phyloP scores from a whole-genome alignment of 2,113 vertebrate genomes.

The Perca schrenkii region DNA sequence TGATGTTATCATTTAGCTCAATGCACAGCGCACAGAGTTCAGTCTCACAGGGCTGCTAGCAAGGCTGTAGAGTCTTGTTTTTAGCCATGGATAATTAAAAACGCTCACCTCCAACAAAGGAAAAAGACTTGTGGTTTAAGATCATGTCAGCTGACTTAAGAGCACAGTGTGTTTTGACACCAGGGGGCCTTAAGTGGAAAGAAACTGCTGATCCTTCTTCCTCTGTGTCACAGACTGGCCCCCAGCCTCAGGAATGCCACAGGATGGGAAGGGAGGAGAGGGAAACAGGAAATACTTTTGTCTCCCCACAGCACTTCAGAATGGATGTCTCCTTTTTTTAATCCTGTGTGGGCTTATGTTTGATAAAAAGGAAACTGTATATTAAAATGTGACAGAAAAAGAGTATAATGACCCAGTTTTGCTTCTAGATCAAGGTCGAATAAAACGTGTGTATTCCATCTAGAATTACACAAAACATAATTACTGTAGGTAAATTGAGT shows the following conservation, averaged over 20 bases:
- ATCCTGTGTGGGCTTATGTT: conserved; percentile 56
- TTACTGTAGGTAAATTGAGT: conserved; percentile 55
- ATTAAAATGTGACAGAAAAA: conserved; percentile 46
- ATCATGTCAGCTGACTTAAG: conserved; percentile 39
- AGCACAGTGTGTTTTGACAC: conserved; percentile 55
- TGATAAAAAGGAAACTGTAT: conserved; percentile 48
- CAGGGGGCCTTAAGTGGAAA: conserved; percentile 55
- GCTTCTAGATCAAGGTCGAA: conserved; percentile 52
- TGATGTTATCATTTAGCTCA: conserved; percentile 5
- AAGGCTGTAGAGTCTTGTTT: background rate
- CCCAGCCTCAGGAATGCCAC: conserved; percentile 72
- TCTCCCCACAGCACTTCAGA: conserved; percentile 66
- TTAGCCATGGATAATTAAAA: conserved; percentile 43
- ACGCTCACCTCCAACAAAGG: conserved; percentile 50
- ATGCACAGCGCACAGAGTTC: background rate
- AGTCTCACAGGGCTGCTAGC: conserved; percentile 15
- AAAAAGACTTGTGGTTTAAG: conserved; percentile 61
- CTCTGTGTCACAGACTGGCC: conserved; percentile 60
- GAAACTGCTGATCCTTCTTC: conserved; percentile 78
- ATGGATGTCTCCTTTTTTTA: conserved; percentile 48
- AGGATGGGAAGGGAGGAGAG: conserved; percentile 69
- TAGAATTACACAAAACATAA: conserved; percentile 50
- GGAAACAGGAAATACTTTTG: conserved; percentile 80
- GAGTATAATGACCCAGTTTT: conserved; percentile 38
- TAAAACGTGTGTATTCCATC: conserved; percentile 19